Base-by-base conservation (phyloP, 2,888 invertebrate genomes). In the Drosophila picticornis region DNA sequence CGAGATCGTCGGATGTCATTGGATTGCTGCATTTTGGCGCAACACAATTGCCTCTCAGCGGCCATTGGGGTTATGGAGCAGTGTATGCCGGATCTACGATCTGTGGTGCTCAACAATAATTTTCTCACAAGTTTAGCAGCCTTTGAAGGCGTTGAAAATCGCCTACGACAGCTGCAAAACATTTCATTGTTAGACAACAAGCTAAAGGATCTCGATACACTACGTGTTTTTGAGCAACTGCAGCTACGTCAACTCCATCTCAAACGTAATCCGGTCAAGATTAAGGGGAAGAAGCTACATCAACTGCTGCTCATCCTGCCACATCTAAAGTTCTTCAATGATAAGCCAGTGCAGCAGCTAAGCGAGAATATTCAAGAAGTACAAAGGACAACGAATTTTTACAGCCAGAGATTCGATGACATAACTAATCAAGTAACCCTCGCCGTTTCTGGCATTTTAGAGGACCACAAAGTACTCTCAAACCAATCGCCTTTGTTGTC, bases 141-240 rank as follows among this genome's bases (percentile, higher is more conserved):
- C 7, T 62, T 62, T 48, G 31, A 32, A 10, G 62, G 36, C 11
- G 40, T 67, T 22, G 66, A 46, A n/a, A 6, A 16, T 0, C 32
- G 19, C 2, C n/a, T 62, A n/a, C 62, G 43, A 4, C 25, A 48
- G 1, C n/a, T 67, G 13, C 5, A n/a, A 9, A 13, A 1, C 11
- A 36, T 67, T n/a, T 67, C 62, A 6, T 13, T 67, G 53, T 0
- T 16, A 0, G 9, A 16, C 31, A 67, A 67, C 31, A 25, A 55
- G 10, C 31, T 67, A 4, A 10, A n/a, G 1, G 16, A n/a, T 16
- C n/a, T 62, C 31, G 7, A 62, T 0, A 7, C 36, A 1, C 34
- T 67, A 1, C 19, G 27, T 0, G 62, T 62, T 1, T 48, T 67
- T n/a, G 2, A 9, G 11, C 46, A 38, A 4, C 27, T 67, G 25